phyloP scores from a whole-genome alignment of 2,113 vertebrate genomes.

The Rallus limicola region DNA sequence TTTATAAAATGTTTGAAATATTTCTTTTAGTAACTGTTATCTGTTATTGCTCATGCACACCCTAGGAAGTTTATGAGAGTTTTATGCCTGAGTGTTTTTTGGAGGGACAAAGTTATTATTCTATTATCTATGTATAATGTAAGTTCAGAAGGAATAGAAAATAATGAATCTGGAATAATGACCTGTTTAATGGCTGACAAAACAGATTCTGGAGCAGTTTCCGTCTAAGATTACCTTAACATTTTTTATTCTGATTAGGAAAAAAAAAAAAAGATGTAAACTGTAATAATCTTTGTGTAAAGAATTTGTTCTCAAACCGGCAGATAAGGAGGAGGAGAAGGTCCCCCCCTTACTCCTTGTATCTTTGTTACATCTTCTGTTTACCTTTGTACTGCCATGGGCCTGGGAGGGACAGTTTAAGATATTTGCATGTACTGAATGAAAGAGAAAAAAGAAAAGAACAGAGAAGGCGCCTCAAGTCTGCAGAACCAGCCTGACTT shows the following conservation, averaged over 20 bases:
- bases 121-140: background rate
- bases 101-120: background rate
- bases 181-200: background rate
- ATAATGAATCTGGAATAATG: constrained; percentile 2
- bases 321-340: too few species aligned
- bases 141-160: background rate
- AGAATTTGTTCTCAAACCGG: too few species aligned
- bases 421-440: too few species aligned
- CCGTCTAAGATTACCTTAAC: background rate
- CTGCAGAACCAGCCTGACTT: too few species aligned
- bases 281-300: too few species aligned
- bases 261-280: background rate
- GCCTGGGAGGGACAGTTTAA: too few species aligned
- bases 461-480: too few species aligned
- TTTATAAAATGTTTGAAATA: background rate
- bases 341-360: too few species aligned
- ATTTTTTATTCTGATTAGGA: background rate
- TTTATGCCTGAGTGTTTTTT: background rate
- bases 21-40: background rate
- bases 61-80: background rate
- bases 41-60: background rate
- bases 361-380: too few species aligned
- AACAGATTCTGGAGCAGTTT: background rate
- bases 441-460: too few species aligned
- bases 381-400: too few species aligned